Base-by-base conservation (phyloP, 2,797 vertebrate species). In the Hydrolagus colliei region DNA sequence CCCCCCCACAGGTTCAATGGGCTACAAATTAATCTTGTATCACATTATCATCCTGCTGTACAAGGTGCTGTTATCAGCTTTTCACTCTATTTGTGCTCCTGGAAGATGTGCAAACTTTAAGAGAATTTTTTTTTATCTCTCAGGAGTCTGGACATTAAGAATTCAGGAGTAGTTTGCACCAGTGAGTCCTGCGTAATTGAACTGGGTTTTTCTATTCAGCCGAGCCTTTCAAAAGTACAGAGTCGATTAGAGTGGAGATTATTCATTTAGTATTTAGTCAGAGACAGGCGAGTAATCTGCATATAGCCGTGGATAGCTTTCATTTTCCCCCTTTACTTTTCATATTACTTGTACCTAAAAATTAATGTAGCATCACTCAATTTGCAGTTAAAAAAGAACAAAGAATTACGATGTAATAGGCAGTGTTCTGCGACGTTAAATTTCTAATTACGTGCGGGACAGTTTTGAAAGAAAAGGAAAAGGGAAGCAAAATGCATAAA, bases 341-440 rank as follows among this genome's bases (percentile, higher is more conserved):
- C 91, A 90, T 93, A 93, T 92, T 89, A 88, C 90, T 88, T 91
- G 90, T 91, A 89, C 90, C 93, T 94, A 92, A 94, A 94, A 94
- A 92, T 94, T 93, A 93, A 95, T 93, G 93, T 93, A 91, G 93
- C 93, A 2, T 12, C 9, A 89, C 91, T 88, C 92, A 92, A 93
- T 94, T 95, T 93, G 92, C 94, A 93, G 93, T 94, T 94, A 93
- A 92, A 94, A 93, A 91, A 93, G 89, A 92, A 93, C 92, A 93
- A 91, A 92, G 92, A 93, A 92, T 93, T 89, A 85, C 89, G 89
- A 90, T 89, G 87, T 91, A 90, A 88, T 91, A 91, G 92, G 89
- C 89, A 90, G 92, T 91, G 93, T 93, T 94, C 93, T 92, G 92
- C 92, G 92, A 90, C 90, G 94, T 95, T 94, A 93, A 93, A 93